phyloP scores from a whole-genome alignment of 2,113 vertebrate genomes.

The Tyto alba region DNA sequence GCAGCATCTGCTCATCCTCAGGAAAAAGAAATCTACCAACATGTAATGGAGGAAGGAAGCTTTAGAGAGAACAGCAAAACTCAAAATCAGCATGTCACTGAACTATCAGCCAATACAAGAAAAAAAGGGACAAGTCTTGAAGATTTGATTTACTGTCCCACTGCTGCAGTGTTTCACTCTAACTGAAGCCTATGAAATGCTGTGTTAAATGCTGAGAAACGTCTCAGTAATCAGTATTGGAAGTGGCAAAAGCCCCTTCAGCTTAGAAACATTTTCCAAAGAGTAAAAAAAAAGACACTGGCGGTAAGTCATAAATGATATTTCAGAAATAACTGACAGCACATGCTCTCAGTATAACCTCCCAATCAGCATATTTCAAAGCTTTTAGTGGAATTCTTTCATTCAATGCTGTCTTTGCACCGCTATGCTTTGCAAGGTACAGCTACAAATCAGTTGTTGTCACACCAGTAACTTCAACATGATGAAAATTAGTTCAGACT shows the following conservation, averaged over 20 bases:
- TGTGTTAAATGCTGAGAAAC: not conserved
- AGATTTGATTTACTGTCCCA: not conserved
- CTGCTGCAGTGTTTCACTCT: not conserved
- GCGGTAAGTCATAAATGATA: not conserved
- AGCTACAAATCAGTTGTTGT: not conserved
- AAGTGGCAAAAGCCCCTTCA: not conserved
- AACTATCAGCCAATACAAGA: not conserved
- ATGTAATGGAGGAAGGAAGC: not conserved
- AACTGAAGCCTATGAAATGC: not conserved
- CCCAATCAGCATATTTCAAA: not conserved
- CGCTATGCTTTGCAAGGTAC: not conserved
- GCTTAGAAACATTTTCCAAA: not conserved
- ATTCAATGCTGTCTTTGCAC: not conserved
- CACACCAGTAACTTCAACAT: not conserved
- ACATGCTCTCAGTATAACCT: not conserved
- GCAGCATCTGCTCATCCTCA: not conserved
- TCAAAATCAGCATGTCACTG: not conserved
- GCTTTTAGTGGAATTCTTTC: not conserved
- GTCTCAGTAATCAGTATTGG: not conserved
- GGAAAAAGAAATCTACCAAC: not conserved
- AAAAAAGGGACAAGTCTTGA: not conserved
- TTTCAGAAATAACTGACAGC: not conserved
- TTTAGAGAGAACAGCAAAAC: not conserved
- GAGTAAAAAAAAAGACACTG: not conserved
- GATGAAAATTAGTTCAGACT: not conserved